A percentile compares a stretch with the other conserved stretches of the same genome.
phyloP scores from a whole-genome alignment of 1,140 invertebrate genomes.

The Pseudobourletiella spinata region DNA sequence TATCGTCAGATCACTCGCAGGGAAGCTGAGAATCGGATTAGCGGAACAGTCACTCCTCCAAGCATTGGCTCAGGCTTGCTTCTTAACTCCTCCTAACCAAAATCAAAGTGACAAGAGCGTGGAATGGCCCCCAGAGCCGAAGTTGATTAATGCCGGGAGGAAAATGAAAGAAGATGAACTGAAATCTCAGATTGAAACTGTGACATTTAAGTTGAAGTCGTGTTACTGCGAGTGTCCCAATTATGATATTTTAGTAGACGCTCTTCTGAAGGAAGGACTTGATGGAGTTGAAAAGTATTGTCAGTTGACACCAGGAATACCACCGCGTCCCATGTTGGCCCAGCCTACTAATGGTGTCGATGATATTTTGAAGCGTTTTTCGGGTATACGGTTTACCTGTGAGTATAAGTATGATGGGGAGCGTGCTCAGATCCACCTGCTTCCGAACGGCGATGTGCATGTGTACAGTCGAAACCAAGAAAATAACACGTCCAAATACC shows the following conservation, averaged over 20 bases:
- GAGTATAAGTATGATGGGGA: slow-evolving; percentile 99
- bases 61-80: slow-evolving; percentile 78
- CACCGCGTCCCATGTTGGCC: slow-evolving; percentile 96
- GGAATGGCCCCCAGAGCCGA: slow-evolving; percentile 53
- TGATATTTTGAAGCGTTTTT: slow-evolving; percentile 86
- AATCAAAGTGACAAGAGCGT: slow-evolving; percentile 29
- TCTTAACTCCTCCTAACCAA: slow-evolving; percentile 58
- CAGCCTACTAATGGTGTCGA: slow-evolving; percentile 89
- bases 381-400: slow-evolving; percentile 87
- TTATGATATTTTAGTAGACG: slow-evolving; percentile 78
- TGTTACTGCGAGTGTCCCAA: slow-evolving; percentile 96
- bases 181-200: slow-evolving; percentile 71
- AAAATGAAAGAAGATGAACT: slow-evolving; percentile 56
- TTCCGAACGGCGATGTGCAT: slow-evolving; percentile 56
- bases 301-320: slow-evolving; percentile 83
- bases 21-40: slow-evolving; percentile 91
- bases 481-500: slow-evolving; percentile 96
- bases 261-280: slow-evolving; percentile 71
- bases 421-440: slow-evolving; percentile 81
- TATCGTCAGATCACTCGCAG: slow-evolving; percentile 81
- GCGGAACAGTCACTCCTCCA: slow-evolving; percentile 90
- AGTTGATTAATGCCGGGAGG: slow-evolving; percentile 53
- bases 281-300: slow-evolving; percentile 68
- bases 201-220: slow-evolving; percentile 74
- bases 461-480: slow-evolving; percentile 98